These are phyloP conservation scores for Formicarius rufipectus DNA, from an alignment of 2,113 vertebrate species.

Conservation along the genomic window DNA sequence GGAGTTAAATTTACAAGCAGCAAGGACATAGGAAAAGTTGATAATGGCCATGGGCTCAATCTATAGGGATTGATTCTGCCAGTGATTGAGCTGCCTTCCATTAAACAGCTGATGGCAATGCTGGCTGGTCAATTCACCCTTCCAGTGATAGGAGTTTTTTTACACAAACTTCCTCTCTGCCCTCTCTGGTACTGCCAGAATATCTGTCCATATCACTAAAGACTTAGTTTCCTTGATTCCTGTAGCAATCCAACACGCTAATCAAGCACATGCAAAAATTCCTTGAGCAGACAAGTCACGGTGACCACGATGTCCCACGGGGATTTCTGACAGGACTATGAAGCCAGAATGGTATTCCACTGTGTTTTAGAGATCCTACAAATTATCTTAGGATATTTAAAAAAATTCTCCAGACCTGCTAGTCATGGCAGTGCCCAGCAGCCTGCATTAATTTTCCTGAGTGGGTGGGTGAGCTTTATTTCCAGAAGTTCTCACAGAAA, in stretches of 20 bases:
- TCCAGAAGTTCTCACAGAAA: background rate
- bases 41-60: constrained; percentile 29
- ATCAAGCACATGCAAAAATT: background rate
- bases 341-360: background rate
- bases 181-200: background rate
- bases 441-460: background rate
- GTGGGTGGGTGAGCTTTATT: background rate
- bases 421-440: background rate
- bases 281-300: background rate
- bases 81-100: constrained; percentile 20
- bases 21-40: constrained; percentile 33
- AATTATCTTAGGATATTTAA: background rate
- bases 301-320: background rate
- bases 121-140: background rate
- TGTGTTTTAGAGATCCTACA: background rate
- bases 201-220: background rate
- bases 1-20: background rate
- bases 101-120: background rate
- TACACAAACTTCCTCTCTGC: background rate
- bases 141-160: background rate
- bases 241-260: background rate
- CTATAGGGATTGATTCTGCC: constrained; percentile 1
- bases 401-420: background rate
- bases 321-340: background rate
- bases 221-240: background rate